Conservation (phyloP, 1,140 invertebrate genomes). For the Archivesica marissinica region DNA sequence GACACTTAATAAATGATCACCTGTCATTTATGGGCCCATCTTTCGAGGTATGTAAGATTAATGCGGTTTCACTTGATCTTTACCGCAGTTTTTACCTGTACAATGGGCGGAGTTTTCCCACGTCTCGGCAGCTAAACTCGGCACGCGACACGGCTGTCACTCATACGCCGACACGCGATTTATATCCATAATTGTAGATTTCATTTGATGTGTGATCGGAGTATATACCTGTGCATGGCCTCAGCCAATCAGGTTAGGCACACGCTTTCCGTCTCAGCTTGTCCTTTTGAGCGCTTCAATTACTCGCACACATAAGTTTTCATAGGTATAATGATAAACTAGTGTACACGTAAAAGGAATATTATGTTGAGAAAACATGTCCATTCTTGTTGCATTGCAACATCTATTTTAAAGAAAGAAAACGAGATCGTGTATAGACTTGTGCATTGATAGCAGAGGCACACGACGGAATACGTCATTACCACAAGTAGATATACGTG, state of each 20-base stretch:
- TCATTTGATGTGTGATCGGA: constrained; percentile 40
- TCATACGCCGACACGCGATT: constrained; percentile 49
- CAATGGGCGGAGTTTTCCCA: constrained; percentile 63
- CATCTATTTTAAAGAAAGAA: neutral
- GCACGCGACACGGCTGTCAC: constrained; percentile 57
- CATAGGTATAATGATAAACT: constrained; percentile 13
- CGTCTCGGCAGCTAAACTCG: constrained; percentile 43
- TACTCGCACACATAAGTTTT: constrained; percentile 6
- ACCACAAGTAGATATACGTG: too few relatives aligned
- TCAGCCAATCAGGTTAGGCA: constrained; percentile 23
- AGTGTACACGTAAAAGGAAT: neutral
- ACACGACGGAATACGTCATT: neutral
- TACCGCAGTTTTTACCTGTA: constrained; percentile 51
- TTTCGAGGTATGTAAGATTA: constrained; percentile 56
- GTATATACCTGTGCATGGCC: constrained; percentile 3
- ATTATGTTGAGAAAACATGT: neutral
- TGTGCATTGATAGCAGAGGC: neutral
- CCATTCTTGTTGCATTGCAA: neutral
- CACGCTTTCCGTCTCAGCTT: neutral
- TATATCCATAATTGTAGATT: constrained; percentile 53
- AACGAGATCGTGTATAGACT: neutral
- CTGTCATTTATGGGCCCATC: constrained; percentile 47
- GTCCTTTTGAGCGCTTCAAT: neutral
- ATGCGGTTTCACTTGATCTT: constrained; percentile 47
- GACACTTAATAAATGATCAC: constrained; percentile 58